Base-by-base conservation (phyloP, 2,113 vertebrate species). In the Mesembrinibis cayennensis region DNA sequence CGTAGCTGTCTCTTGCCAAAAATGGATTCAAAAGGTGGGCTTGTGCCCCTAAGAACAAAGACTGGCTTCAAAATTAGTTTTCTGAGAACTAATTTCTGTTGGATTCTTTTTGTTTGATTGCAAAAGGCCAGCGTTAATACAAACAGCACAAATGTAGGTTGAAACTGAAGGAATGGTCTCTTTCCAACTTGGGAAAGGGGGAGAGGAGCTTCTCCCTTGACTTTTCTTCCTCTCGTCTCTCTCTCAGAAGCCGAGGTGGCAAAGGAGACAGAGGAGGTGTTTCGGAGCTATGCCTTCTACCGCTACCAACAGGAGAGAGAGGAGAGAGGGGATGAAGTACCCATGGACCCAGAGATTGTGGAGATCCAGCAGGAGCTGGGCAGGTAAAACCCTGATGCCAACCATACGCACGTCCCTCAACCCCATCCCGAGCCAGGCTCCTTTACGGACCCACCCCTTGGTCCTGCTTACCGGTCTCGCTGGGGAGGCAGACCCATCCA, bases 271-370 rank as follows among this genome's bases (percentile, higher is more conserved):
- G 97, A 98, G 87, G 98, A 97, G 70, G 98, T 99, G 74, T 99
- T 99, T 80, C 96, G 83, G 18, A 98, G 98, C 94, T 99, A 98
- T 14, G 98, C 98, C 67, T 98, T 92, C 87, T 67, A 98, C 94
- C 97, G 98, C 71, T 98, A 98, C 65, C 97, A 93, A 29, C 97
- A 98, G 91, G 98, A 98, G 82, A 97, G 95, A 49, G 83, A 97
- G 67, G 96, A 98, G 21, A 89, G 95, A 4, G 98, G 97, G 19
- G 97, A 87, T 0, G 96, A 97, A 6, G 61, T 93, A 21, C 97
- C 97, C 6, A 32, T n/a, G 3, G 97, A 98, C 90, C 98, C 98
- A 0, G 98, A 99, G 97, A 98, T 99, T 8, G 86, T 27, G 21
- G 91, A 95, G 11, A 77, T 98, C 61, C 72, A 94, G 61, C 95